phyloP scores from a whole-genome alignment of 2,113 vertebrate species.

The Gymnogyps californianus region DNA sequence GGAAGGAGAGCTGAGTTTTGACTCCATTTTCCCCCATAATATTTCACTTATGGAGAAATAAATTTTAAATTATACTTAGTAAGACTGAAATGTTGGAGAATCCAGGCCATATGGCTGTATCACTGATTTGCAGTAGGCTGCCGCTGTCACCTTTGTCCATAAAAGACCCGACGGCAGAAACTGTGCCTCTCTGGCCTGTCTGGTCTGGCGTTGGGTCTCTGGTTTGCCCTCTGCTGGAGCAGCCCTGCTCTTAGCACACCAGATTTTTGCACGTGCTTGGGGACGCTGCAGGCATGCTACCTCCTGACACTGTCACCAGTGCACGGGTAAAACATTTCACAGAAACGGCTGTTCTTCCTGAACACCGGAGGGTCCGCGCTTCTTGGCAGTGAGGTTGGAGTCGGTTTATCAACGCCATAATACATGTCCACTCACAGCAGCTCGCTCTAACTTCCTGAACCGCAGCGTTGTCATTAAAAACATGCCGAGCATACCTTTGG shows the following conservation, averaged over 20 bases:
- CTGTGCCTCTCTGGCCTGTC: background rate
- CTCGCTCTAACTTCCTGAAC: background rate
- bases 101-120: background rate
- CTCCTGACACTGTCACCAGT: background rate
- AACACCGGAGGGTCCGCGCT: accelerated
- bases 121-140: background rate
- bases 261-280: accelerated
- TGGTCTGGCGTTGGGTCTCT: background rate
- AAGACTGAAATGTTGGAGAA: background rate
- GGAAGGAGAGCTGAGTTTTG: background rate
- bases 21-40: background rate
- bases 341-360: background rate
- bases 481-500: background rate
- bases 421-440: background rate
- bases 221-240: background rate
- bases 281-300: too few relatives aligned
- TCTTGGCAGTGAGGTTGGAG: background rate
- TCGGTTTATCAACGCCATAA: background rate
- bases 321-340: background rate
- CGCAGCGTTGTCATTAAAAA: background rate
- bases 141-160: background rate
- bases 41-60: background rate
- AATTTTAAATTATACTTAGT: background rate
- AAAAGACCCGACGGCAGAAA: background rate
- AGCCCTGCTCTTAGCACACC: background rate